Evolutionary conservation across 2,113 vertebrate genomes (phyloP).

Genomic region (Eubucco bourcierii): DNA sequence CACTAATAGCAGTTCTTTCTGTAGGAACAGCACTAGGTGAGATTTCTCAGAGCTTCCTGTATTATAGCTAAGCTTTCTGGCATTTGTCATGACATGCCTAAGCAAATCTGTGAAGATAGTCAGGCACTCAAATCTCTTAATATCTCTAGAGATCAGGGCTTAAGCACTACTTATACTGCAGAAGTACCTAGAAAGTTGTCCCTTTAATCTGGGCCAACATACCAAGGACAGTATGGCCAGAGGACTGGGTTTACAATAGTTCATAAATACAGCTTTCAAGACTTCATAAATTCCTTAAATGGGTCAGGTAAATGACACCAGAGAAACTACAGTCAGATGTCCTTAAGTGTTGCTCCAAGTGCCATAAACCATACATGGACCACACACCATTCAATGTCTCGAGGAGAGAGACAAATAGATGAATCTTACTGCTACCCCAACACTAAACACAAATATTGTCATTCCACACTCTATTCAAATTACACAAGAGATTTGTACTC

Average conservation of each 20-base stretch:
- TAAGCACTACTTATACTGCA: constrained; percentile 38
- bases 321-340: not conserved
- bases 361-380: not conserved
- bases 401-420: not conserved
- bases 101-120: not conserved
- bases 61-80: not conserved
- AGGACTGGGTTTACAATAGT: not conserved
- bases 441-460: not conserved
- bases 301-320: constrained; percentile 8
- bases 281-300: not conserved
- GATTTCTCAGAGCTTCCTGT: not conserved
- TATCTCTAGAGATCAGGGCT: constrained; percentile 25
- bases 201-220: constrained; percentile 22
- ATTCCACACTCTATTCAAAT: not conserved
- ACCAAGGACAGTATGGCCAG: not conserved
- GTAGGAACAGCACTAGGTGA: not conserved
- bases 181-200: constrained; percentile 48
- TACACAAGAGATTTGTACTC: not conserved
- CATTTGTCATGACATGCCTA: constrained; percentile 36
- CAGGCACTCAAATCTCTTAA: constrained; percentile 35
- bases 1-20: not conserved
- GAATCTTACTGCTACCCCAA: not conserved
- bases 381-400: not conserved
- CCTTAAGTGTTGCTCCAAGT: not conserved
- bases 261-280: not conserved